Conservation (phyloP, 2,113 vertebrate species). For the Engraulis encrasicolus region DNA sequence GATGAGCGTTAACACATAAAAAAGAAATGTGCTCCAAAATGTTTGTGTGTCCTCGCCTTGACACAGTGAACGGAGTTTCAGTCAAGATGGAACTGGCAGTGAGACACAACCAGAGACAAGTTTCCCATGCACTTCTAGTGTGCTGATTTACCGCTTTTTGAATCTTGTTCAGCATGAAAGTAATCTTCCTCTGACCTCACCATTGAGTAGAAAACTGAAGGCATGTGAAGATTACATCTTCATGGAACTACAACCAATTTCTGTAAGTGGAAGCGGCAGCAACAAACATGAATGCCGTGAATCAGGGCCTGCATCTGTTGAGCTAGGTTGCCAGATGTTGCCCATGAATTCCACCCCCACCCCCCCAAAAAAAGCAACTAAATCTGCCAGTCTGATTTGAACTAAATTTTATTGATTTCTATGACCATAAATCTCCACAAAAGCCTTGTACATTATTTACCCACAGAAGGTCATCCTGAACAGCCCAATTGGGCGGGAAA, state of each 20-base stretch:
- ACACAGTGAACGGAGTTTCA: background rate
- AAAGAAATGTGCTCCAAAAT: background rate
- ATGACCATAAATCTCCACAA: too few species aligned
- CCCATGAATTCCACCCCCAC: too few species aligned
- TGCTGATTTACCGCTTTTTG: background rate
- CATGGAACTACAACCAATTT: background rate
- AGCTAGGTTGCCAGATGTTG: too few species aligned
- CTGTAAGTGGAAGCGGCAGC: background rate
- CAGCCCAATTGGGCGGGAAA: too few species aligned
- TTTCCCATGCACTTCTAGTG: conserved; percentile 1
- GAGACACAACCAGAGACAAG: background rate
- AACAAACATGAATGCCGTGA: background rate
- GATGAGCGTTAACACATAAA: background rate
- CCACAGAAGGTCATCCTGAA: too few species aligned
- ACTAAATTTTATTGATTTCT: too few species aligned
- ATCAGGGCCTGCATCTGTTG: conserved; percentile 14
- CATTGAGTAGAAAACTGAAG: background rate
- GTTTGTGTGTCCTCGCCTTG: background rate
- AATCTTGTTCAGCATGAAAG: background rate
- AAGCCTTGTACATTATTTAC: too few species aligned
- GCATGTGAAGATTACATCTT: background rate
- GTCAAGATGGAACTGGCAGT: background rate
- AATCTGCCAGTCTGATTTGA: too few species aligned
- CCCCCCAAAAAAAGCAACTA: too few species aligned
- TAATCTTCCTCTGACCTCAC: background rate